These are phyloP conservation scores for Psococerastis gibbosa DNA, from an alignment of 2,888 invertebrate genomes.

Conservation along the genomic window DNA sequence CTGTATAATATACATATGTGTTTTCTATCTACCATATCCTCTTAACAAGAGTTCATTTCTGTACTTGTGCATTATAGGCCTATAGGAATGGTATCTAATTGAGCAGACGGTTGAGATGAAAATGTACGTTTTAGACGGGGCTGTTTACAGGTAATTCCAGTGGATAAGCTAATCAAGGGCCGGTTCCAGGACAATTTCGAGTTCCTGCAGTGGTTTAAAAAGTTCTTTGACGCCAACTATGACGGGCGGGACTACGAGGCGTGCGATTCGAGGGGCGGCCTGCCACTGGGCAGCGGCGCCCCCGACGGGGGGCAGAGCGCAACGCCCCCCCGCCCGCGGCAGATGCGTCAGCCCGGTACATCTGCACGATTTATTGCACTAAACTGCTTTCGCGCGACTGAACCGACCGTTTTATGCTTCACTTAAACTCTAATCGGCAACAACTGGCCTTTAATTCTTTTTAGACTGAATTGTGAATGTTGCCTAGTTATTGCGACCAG, in stretches of 20 bases:
- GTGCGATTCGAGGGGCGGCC: slow-evolving; percentile 65
- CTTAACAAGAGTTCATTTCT: too few relatives aligned
- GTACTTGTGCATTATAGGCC: not conserved
- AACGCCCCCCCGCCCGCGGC: slow-evolving; percentile 22
- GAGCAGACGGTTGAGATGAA: slow-evolving; percentile 8
- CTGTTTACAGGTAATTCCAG: slow-evolving; percentile 78
- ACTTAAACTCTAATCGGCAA: too few relatives aligned
- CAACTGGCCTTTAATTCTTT: too few relatives aligned
- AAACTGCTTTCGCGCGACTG: too few relatives aligned
- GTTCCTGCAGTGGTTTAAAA: slow-evolving; percentile 99
- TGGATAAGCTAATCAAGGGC: slow-evolving; percentile 97
- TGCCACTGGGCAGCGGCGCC: slow-evolving; percentile 51
- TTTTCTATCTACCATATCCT: slow-evolving; percentile 1
- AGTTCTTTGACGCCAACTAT: slow-evolving; percentile 99
- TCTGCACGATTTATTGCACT: too few relatives aligned
- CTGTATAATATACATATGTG: too few relatives aligned
- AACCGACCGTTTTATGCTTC: too few relatives aligned
- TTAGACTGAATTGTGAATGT: too few relatives aligned
- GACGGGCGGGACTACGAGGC: slow-evolving; percentile 95
- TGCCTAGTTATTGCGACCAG: too few relatives aligned
- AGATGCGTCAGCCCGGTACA: slow-evolving; percentile 17
- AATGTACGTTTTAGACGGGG: too few relatives aligned
- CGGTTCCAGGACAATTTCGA: slow-evolving; percentile 99
- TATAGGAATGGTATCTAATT: slow-evolving; percentile 9
- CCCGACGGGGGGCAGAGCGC: slow-evolving; percentile 29